Evolutionary conservation across 2,113 vertebrate genomes (phyloP).

Genomic region (Elachura formosa): DNA sequence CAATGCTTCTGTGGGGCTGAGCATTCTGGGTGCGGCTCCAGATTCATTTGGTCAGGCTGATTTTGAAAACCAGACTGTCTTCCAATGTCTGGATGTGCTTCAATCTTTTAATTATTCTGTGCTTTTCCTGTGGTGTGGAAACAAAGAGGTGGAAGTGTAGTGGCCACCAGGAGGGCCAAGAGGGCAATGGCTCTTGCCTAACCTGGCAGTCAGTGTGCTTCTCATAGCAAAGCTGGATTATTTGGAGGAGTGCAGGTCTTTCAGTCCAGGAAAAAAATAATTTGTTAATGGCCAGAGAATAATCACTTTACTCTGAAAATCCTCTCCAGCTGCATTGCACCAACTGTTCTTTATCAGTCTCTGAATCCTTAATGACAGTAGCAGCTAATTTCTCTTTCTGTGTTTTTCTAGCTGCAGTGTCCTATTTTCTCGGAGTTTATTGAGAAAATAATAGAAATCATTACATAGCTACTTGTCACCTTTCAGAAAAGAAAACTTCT

Average conservation of each 20-base stretch:
- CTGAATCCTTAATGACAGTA: constrained; percentile 62
- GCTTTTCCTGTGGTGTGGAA: background rate
- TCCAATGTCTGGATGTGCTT: background rate
- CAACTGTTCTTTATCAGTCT: constrained; percentile 73
- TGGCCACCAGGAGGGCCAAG: background rate
- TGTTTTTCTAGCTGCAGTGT: constrained; percentile 36
- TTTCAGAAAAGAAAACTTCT: constrained; percentile 36
- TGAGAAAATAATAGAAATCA: constrained; percentile 56
- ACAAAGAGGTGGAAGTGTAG: background rate
- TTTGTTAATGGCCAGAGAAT: constrained; percentile 72
- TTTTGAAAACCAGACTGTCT: background rate
- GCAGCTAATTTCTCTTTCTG: constrained; percentile 46
- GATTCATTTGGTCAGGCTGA: background rate
- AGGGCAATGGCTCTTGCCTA: background rate
- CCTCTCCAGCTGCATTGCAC: constrained; percentile 69
- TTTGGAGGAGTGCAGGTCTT: constrained; percentile 63
- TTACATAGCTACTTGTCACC: constrained; percentile 57
- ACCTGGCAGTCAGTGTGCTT: background rate
- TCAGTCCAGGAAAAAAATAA: constrained; percentile 68
- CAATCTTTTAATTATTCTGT: background rate
- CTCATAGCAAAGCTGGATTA: constrained; percentile 54
- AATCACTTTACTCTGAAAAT: constrained; percentile 65
- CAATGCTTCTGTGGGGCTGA: background rate
- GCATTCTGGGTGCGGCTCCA: background rate
- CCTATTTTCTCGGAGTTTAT: constrained; percentile 42